Base-by-base conservation (phyloP, 2,888 invertebrate species). In the Autographa gamma region DNA sequence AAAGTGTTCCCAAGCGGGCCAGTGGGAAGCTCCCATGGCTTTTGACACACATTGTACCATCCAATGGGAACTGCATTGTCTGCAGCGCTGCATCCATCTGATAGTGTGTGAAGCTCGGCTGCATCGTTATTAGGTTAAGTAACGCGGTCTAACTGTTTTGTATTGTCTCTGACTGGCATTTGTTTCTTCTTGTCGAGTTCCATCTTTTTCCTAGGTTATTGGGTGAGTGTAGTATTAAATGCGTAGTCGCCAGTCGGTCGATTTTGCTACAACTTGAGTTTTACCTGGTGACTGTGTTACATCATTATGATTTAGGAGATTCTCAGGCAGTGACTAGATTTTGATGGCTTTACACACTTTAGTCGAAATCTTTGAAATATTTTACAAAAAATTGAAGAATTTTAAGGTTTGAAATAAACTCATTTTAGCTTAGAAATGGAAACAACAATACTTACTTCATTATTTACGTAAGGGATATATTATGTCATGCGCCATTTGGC, bases 41-140 rank as follows among this genome's bases (percentile, higher is more conserved):
- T 31, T 63, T 74, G 64, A 64, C 76, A 59, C n/a, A 16, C 56
- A 84, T 83, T 83, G 82, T 79, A 71, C 63, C 78, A 81, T 73
- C 78, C 9, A 14, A 54, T 82, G 77, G 31, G 80, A 84, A 81
- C 62, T 60, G 68, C 60, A 74, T 81, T 81, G 85, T 85, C 63
- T 31, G 25, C 64, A 84, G 72, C 71, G 71, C 60, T 63, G 41
- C 67, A 68, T 68, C 65, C 48, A 77, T 80, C 81, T 60, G 77
- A 83, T 84, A 76, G 66, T 76, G 79, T 83, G 83, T 69, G 83
- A 83, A 83, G 80, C 80, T 73, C 18, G 82, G 58, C 59, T 61
- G 59, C 48, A 41, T 73, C 60, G 78, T 73, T 71, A 80, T 77
- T 77, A 62, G 84, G 83, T 83, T 82, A 69, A 59, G 73, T 73